These are phyloP conservation scores for Machimus atricapillus DNA, from an alignment of 2,888 invertebrate species.

Conservation along the genomic window DNA sequence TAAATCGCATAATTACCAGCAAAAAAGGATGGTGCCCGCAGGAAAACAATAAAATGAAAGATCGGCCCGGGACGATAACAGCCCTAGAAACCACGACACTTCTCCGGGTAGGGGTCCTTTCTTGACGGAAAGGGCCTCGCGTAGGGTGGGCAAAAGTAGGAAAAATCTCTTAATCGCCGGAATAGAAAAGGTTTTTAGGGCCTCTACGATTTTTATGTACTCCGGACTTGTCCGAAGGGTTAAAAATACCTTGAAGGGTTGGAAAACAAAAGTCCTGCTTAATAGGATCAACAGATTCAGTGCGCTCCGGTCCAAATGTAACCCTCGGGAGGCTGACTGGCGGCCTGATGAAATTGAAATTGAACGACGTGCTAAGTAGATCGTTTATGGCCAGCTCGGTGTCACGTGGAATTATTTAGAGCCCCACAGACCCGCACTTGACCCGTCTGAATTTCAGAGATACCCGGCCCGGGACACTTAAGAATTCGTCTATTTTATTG, in stretches of 20 bases:
- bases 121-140: background rate
- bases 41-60: conserved; percentile 32
- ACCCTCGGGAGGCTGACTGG: background rate
- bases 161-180: background rate
- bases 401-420: conserved; percentile 29
- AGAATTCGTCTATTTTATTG: conserved; percentile 19
- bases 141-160: background rate
- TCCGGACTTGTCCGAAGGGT: background rate
- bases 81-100: conserved; percentile 16
- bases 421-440: background rate
- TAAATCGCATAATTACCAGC: conserved; percentile 34
- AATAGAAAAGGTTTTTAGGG: background rate
- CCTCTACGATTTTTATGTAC: background rate
- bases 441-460: background rate
- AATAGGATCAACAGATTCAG: conserved; percentile 38
- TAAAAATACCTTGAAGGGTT: background rate
- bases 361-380: conserved; percentile 35
- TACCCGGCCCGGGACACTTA: background rate
- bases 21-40: conserved; percentile 22
- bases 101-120: background rate
- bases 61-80: conserved; percentile 22
- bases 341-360: conserved; percentile 27
- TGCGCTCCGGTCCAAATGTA: background rate
- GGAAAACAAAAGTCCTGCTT: conserved; percentile 3
- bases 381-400: conserved; percentile 4